These are phyloP conservation scores for Podarcis cretensis DNA, from an alignment of 2,113 vertebrate species.

Conservation along the genomic window DNA sequence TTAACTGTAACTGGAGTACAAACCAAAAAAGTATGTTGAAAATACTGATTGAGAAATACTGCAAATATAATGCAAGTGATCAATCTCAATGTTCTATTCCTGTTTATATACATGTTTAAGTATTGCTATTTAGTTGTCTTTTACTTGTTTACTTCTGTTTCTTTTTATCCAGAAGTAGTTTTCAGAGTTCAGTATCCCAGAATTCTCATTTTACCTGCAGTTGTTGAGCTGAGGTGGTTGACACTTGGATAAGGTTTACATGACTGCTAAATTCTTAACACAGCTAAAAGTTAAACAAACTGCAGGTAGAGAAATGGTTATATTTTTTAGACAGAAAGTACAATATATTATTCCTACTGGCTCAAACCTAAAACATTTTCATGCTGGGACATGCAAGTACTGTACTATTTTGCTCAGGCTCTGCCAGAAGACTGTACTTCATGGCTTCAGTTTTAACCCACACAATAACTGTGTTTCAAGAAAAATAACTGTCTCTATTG, in stretches of 20 bases:
- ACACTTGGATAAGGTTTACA: background rate
- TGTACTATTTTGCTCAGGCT: background rate
- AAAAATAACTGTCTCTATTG: background rate
- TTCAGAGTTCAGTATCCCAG: background rate
- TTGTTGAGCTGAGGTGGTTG: background rate
- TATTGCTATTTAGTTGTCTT: background rate
- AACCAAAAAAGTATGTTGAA: background rate
- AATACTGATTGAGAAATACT: background rate
- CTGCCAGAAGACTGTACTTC: background rate
- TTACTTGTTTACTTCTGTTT: background rate
- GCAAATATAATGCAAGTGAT: constrained; percentile 27
- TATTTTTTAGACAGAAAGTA: background rate
- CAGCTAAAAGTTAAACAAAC: too few species aligned
- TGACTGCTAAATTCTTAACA: background rate
- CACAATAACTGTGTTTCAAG: background rate
- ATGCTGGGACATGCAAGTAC: background rate
- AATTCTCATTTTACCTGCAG: background rate
- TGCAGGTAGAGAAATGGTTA: background rate
- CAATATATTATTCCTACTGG: too few species aligned
- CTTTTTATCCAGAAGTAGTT: background rate
- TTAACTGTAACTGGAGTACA: too few species aligned
- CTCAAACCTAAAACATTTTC: background rate
- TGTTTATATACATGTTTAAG: background rate
- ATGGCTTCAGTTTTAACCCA: constrained; percentile 31
- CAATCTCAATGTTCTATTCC: background rate